Evolutionary conservation across 23 tunicate genomes (phyloP).

Genomic region (Phallusia fumigata): DNA sequence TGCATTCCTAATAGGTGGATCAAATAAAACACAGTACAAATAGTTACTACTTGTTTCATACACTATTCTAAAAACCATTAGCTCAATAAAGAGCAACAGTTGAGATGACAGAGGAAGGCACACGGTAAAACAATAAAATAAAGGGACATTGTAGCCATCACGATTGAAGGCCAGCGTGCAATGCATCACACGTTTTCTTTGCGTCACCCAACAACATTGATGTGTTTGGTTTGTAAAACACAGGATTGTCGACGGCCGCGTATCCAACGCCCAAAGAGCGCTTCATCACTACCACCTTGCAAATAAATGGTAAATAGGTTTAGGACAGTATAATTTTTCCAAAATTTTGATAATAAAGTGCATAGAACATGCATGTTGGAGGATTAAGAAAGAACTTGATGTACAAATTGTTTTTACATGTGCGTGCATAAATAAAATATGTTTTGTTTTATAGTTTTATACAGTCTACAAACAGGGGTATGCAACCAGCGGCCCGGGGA

Average conservation of each 20-base stretch:
- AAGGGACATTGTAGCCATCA: background rate
- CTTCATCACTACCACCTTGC: slow-evolving; percentile 92
- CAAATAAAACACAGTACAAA: slow-evolving; percentile 4
- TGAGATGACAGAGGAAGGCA: background rate
- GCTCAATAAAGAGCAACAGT: background rate
- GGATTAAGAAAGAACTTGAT: too few species aligned
- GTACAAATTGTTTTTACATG: too few species aligned
- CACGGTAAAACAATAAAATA: background rate
- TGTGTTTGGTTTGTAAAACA: slow-evolving; percentile 91
- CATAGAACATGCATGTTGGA: too few species aligned
- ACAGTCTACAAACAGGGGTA: too few species aligned
- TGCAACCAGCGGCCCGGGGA: too few species aligned
- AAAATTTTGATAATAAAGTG: too few species aligned
- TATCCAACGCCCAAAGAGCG: slow-evolving; percentile 94
- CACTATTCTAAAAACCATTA: background rate
- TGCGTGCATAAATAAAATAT: too few species aligned
- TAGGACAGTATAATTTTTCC: background rate
- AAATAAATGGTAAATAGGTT: background rate
- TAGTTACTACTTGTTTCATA: background rate
- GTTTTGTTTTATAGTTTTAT: too few species aligned
- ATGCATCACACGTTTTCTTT: slow-evolving; percentile 65
- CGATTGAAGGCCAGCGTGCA: slow-evolving; percentile 39
- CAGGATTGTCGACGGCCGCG: slow-evolving; percentile 97
- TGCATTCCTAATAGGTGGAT: background rate
- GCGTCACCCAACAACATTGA: slow-evolving; percentile 95